Percentiles rank a stretch among this genome's conserved stretches.
phyloP scores from a whole-genome alignment of 2,888 invertebrate species.

The Scaptomyza cyrtandrae region DNA sequence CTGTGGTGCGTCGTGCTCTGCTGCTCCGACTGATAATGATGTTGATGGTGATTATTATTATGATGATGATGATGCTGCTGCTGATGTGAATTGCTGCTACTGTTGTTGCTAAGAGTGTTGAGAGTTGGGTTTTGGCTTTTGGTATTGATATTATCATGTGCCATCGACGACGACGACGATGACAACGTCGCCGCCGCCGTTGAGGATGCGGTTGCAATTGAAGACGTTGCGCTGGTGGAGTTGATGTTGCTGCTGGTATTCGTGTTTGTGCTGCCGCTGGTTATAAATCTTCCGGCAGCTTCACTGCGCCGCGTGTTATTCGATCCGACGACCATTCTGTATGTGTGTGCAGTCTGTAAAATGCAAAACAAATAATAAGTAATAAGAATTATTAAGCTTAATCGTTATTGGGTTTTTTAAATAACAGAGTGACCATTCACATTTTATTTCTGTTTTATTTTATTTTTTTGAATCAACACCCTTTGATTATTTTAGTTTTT shows the following conservation, averaged over 20 bases:
- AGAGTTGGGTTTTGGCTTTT: constrained; percentile 56
- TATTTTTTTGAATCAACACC: neutral
- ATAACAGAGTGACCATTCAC: neutral
- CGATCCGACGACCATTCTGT: constrained; percentile 84
- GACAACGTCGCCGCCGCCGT: constrained; percentile 57
- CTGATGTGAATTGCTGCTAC: constrained; percentile 31
- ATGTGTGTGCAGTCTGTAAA: constrained; percentile 61
- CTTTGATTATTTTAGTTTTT: neutral
- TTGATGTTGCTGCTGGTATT: constrained; percentile 51
- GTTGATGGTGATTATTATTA: constrained; percentile 42
- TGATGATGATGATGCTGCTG: constrained; percentile 38
- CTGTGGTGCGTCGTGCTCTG: constrained; percentile 29
- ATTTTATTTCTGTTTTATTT: no score
- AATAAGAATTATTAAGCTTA: neutral
- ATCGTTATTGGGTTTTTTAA: neutral
- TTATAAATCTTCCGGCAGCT: constrained; percentile 81
- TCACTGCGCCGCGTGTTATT: constrained; percentile 84
- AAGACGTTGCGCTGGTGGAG: constrained; percentile 73
- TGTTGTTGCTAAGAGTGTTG: constrained; percentile 37
- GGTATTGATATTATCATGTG: constrained; percentile 54
- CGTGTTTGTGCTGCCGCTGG: constrained; percentile 41
- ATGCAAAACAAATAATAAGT: neutral
- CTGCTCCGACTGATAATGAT: constrained; percentile 41
- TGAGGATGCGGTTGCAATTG: constrained; percentile 61
- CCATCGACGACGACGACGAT: constrained; percentile 58